These are phyloP conservation scores for Odobenus rosmarus DNA, from an alignment of 2,113 vertebrate genomes.

Conservation along the genomic window DNA sequence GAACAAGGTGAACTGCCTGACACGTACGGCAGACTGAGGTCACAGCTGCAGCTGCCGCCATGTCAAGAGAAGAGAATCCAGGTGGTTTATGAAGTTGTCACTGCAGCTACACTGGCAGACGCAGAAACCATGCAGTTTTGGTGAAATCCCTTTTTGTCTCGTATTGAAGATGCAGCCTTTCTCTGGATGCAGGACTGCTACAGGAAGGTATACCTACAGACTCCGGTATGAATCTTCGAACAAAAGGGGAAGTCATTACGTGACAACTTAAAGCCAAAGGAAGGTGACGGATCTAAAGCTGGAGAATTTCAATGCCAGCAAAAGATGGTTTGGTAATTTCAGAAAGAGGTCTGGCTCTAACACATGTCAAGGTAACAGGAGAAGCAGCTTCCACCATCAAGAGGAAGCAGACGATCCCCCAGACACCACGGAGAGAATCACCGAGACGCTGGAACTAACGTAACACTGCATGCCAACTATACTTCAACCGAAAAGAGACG, in stretches of 20 bases:
- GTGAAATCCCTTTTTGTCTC: not conserved
- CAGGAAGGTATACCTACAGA: not conserved
- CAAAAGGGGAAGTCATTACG: not conserved
- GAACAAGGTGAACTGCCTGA: not conserved
- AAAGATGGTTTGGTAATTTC: not conserved
- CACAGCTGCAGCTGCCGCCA: too few relatives aligned
- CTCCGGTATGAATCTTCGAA: not conserved
- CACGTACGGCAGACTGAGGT: not conserved
- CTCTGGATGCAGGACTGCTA: not conserved
- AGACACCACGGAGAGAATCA: rapidly evolving
- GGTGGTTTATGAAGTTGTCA: not conserved
- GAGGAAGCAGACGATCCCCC: not conserved
- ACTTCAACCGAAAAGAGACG: not conserved
- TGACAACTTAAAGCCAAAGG: not conserved
- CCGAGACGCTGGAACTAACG: rapidly evolving
- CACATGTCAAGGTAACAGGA: not conserved
- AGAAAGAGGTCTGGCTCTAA: not conserved
- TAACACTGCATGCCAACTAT: rapidly evolving
- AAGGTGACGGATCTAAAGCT: not conserved
- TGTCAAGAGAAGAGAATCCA: too few relatives aligned
- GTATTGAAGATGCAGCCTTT: not conserved
- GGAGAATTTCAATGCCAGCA: not conserved
- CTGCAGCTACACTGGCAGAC: not conserved
- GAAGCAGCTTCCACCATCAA: not conserved
- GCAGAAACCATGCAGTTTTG: too few relatives aligned